Percentiles rank a stretch among this genome's conserved stretches.
Conservation (phyloP, 2,888 invertebrate species). For the Ceriagrion tenellum region DNA sequence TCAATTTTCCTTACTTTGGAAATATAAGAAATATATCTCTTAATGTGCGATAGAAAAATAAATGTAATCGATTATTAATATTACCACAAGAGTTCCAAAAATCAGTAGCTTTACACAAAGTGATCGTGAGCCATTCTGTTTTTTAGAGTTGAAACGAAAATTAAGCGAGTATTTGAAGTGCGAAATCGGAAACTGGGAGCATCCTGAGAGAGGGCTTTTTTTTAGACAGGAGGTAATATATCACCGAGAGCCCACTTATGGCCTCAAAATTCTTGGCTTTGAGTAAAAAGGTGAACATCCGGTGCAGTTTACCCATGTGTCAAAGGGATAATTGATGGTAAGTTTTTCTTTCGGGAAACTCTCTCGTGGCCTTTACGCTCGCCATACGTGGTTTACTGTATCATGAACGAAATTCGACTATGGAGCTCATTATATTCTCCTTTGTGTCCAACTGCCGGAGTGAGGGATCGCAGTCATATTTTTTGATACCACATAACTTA, state of each 20-base stretch:
- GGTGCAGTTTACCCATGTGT: not conserved
- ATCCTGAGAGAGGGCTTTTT: not conserved
- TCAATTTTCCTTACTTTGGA: too few species aligned
- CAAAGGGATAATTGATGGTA: conserved; percentile 6
- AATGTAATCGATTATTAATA: too few species aligned
- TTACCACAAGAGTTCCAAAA: too few species aligned
- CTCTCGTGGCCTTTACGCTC: not conserved
- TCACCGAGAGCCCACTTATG: not conserved
- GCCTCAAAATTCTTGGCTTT: not conserved
- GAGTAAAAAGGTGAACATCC: not conserved
- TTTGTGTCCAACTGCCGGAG: not conserved
- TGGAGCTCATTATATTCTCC: not conserved
- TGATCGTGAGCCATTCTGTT: too few species aligned
- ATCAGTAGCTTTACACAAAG: too few species aligned
- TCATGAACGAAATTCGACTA: not conserved
- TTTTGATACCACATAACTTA: too few species aligned
- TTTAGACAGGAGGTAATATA: not conserved
- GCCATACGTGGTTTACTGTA: not conserved
- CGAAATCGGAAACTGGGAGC: not conserved
- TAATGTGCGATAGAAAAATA: too few species aligned
- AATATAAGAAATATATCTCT: too few species aligned
- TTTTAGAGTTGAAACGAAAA: not conserved
- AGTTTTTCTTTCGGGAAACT: not conserved
- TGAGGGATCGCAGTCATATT: not conserved
- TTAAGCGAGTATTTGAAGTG: not conserved